Percentiles rank a stretch among this genome's conserved stretches.
phyloP scores from a whole-genome alignment of 2,113 vertebrate species.

The Notothenia rossii region DNA sequence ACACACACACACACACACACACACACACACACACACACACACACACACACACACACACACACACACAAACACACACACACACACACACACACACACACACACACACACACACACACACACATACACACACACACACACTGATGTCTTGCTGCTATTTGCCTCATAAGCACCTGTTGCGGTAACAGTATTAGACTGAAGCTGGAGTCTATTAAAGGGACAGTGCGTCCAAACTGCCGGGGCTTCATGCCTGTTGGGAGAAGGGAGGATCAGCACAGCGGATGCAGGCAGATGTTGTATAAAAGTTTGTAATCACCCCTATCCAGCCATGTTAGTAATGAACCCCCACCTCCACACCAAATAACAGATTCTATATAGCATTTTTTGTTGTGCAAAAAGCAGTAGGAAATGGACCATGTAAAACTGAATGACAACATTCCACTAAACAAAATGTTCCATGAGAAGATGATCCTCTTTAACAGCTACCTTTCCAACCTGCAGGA shows the following conservation, averaged over 20 bases:
- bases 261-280: background rate
- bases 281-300: background rate
- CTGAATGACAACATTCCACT: too few species aligned
- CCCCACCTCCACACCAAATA: background rate
- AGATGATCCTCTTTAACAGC: background rate
- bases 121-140: slow-evolving; percentile 1
- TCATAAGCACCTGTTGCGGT: slow-evolving; percentile 45
- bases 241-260: background rate
- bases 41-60: slow-evolving; percentile 8
- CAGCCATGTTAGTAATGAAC: background rate
- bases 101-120: slow-evolving; percentile 26
- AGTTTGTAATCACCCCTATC: background rate
- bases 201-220: slow-evolving; percentile 21
- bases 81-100: background rate
- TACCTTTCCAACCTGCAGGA: background rate
- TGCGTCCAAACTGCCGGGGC: background rate
- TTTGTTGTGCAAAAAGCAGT: background rate
- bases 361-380: background rate
- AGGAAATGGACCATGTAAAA: too few species aligned
- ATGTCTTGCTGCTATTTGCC: slow-evolving; percentile 27
- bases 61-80: background rate
- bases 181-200: slow-evolving; percentile 16
- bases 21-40: slow-evolving; percentile 22
- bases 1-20: background rate
- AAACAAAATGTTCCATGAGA: background rate